Base-by-base conservation (phyloP, 2,113 vertebrate genomes). In the Bufo bufo region DNA sequence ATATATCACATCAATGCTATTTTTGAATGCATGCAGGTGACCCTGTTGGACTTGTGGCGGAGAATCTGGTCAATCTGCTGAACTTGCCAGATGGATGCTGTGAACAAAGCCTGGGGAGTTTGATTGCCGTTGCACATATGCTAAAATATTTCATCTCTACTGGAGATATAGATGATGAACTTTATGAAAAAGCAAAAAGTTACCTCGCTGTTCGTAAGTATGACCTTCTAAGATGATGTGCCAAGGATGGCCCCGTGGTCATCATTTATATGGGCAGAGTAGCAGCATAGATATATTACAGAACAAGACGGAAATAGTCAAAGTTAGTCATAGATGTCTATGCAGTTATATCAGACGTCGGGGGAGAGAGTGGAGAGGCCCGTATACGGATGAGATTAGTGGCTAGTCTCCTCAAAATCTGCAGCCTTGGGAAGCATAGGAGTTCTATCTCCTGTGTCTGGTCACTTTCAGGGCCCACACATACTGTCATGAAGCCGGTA, bases 71-170 rank as follows among this genome's bases (percentile, higher is more conserved):
- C 89, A 89, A 90, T 85, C 93, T 95, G 5, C 91, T 95, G 83
- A 91, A 86, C 23, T 93, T 93, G 91, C 94, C 93, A 0, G 93
- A 92, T 6, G 94, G 95, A 61, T 95, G 94, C 33, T 94, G 95
- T 2, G 92, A 95, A 89, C 95, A 96, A 91, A 96, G 95, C 91
- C 95, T 96, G 94, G n/a, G 95, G 47, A 88, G 88, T 2, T 95
- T 96, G 4, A 91, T 94, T 13, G 94, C 96, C 7, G 95, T 95
- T 91, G 93, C 95, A 84, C 95, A 93, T 86, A 91, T 95, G 84
- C 93, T 95, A 58, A 90, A 93, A 58, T 95, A 95, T 90, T 90
- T 96, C 91, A 90, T 92, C 4, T 91, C 86, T 90, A 94, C 93
- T 0, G 56, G 84, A 3, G 93, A 95, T 90, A 91, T 96, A 56